Evolutionary conservation across 2,113 vertebrate species (phyloP).

Genomic region (Alligator mississippiensis): DNA sequence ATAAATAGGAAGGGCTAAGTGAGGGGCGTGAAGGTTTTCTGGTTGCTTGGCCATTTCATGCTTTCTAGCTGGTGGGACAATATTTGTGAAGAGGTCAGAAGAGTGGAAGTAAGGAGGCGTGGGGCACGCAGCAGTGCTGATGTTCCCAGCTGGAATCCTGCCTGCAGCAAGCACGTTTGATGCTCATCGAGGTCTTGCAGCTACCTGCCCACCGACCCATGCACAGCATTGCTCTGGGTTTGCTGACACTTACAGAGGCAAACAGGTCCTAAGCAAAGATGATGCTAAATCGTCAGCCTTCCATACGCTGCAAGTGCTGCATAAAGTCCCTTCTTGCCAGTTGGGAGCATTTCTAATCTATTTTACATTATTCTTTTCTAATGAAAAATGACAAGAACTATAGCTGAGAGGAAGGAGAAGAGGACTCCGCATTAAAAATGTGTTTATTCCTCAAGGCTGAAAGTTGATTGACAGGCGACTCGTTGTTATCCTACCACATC

Average conservation of each 20-base stretch:
- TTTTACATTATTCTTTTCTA: conserved; percentile 52
- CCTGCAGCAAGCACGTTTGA: conserved; percentile 35
- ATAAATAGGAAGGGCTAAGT: not conserved
- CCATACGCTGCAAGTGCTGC: conserved; percentile 32
- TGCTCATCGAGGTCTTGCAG: conserved; percentile 31
- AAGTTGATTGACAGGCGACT: conserved; percentile 33
- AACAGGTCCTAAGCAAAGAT: conserved; percentile 60
- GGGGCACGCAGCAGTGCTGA: conserved; percentile 23
- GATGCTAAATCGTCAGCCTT: conserved; percentile 21
- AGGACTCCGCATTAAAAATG: conserved; percentile 51
- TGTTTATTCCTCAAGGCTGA: conserved; percentile 65
- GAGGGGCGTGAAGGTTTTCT: not conserved
- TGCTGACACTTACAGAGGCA: conserved; percentile 56
- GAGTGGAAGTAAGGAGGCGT: conserved; percentile 25
- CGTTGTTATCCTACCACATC: not conserved
- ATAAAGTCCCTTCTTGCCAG: conserved; percentile 45
- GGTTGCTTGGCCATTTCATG: not conserved
- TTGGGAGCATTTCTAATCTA: conserved; percentile 53
- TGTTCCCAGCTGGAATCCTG: conserved; percentile 52
- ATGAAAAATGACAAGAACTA: conserved; percentile 55
- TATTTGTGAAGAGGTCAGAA: not conserved
- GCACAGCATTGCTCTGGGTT: conserved; percentile 46
- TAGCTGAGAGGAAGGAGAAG: conserved; percentile 70
- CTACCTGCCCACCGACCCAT: conserved; percentile 38
- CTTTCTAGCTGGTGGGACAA: not conserved